A percentile compares a stretch with the other conserved stretches of the same genome.
These are phyloP conservation scores for Pedicia rivosa DNA, from an alignment of 2,888 invertebrate genomes.

Conservation along the genomic window DNA sequence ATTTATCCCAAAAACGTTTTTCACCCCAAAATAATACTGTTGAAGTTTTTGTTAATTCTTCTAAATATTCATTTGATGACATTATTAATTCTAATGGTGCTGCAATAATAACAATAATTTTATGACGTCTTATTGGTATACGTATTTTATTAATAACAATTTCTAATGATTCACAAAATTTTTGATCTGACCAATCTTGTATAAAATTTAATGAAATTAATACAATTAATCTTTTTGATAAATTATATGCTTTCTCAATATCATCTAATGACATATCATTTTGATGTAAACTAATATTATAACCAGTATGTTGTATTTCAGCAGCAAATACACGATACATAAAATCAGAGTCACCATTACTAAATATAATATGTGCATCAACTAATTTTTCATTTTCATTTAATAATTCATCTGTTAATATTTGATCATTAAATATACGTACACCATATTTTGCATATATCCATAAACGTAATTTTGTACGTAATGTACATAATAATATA, in stretches of 20 bases:
- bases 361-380: constrained; percentile 79
- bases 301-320: constrained; percentile 52
- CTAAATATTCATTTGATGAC: constrained; percentile 26
- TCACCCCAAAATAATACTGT: constrained; percentile 63
- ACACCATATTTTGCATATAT: constrained; percentile 65
- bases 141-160: constrained; percentile 39
- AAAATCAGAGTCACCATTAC: constrained; percentile 60
- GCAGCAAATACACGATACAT: constrained; percentile 50
- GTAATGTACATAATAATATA: constrained; percentile 54
- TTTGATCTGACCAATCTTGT: constrained; percentile 69
- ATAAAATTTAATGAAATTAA: constrained; percentile 67
- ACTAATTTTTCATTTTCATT: constrained; percentile 43
- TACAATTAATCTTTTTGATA: constrained; percentile 56
- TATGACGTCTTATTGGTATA: constrained; percentile 32
- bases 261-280: constrained; percentile 18
- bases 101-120: constrained; percentile 39
- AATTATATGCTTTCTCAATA: constrained; percentile 33
- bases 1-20: constrained; percentile 78
- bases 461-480: constrained; percentile 65
- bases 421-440: constrained; percentile 42
- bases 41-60: constrained; percentile 52
- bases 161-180: constrained; percentile 65
- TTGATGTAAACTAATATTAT: constrained; percentile 50
- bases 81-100: constrained; percentile 28
- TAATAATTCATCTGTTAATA: neutral